A percentile compares a stretch with the other conserved stretches of the same genome.
Conservation (phyloP, 2,113 vertebrate genomes). For the Sylvilagus bachmani region DNA sequence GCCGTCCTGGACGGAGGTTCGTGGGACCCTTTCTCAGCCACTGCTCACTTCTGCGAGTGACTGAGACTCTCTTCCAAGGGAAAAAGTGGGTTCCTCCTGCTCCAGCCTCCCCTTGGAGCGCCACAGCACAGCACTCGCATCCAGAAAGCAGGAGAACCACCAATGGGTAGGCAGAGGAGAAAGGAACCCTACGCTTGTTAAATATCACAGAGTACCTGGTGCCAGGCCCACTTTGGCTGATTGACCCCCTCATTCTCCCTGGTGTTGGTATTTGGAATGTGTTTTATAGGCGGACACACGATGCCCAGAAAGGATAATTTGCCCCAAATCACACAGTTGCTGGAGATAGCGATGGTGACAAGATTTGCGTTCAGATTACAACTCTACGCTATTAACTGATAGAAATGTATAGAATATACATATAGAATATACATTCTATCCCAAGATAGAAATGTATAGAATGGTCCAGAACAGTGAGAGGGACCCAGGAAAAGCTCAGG, state of each 20-base stretch:
- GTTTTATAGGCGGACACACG: not conserved
- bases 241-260: not conserved
- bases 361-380: not conserved
- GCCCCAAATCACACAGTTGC: not conserved
- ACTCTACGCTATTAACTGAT: not conserved
- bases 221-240: no score
- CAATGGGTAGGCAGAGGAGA: no score
- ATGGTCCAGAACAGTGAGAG: not conserved
- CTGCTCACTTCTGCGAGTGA: not conserved
- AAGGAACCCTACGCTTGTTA: not conserved
- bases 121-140: accelerated
- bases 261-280: not conserved
- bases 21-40: not conserved
- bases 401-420: no score
- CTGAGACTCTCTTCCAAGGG: not conserved
- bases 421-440: no score
- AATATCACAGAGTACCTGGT: not conserved
- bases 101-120: not conserved
- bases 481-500: not conserved
- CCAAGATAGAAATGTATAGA: not conserved
- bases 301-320: not conserved
- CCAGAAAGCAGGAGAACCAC: not conserved
- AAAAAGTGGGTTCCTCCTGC: not conserved
- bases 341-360: not conserved
- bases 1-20: accelerated